Evolutionary conservation across 1,140 invertebrate species (phyloP).

Genomic region (Drosophila albomicans): DNA sequence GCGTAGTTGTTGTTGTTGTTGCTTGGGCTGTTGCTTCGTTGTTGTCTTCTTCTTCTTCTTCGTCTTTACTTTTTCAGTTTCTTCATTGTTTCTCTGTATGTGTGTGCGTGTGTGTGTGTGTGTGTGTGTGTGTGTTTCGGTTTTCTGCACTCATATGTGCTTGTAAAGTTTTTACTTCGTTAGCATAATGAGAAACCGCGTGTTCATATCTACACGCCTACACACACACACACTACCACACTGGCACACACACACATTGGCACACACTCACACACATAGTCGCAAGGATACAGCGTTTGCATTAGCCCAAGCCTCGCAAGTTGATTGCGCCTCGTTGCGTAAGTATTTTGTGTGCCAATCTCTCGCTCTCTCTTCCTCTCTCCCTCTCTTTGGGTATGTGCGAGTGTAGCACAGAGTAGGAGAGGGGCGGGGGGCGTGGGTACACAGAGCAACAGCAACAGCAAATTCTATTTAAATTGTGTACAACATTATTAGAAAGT

Average conservation of each 20-base stretch:
- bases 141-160: slow-evolving; percentile 74
- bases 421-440: neutral
- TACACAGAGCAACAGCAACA: slow-evolving; percentile 37
- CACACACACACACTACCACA: slow-evolving; percentile 23
- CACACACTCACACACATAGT: slow-evolving; percentile 14
- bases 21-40: slow-evolving; percentile 60
- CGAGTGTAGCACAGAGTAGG: neutral
- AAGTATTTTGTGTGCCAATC: slow-evolving; percentile 69
- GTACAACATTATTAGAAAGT: slow-evolving; percentile 85
- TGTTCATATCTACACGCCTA: slow-evolving; percentile 71
- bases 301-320: slow-evolving; percentile 36
- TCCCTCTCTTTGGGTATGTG: neutral
- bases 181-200: slow-evolving; percentile 84
- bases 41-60: slow-evolving; percentile 1
- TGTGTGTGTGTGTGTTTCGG: slow-evolving; percentile 23
- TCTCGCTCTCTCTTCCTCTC: neutral
- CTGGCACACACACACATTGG: slow-evolving; percentile 11
- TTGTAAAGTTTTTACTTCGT: slow-evolving; percentile 84
- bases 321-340: slow-evolving; percentile 71
- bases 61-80: slow-evolving; percentile 62
- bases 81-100: slow-evolving; percentile 27
- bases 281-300: slow-evolving; percentile 42
- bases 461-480: slow-evolving; percentile 84
- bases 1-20: slow-evolving; percentile 57
- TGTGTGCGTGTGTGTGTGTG: slow-evolving; percentile 22